Evolutionary conservation across 2,113 vertebrate species (phyloP), one percentile per base, ranked within the genome.

Genomic region (Pycnonotus jocosus): DNA sequence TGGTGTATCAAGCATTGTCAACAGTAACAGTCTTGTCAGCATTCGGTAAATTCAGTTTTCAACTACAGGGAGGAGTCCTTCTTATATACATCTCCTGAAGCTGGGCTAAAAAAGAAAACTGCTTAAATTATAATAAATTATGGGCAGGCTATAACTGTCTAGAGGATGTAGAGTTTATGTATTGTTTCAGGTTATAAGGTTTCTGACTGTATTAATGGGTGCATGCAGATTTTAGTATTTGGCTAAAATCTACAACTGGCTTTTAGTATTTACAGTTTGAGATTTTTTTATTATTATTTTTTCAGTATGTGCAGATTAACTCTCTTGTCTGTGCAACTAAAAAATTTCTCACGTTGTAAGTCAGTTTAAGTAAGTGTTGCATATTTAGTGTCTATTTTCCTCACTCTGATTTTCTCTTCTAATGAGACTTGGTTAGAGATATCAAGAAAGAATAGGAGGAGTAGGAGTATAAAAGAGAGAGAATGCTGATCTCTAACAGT

Each of bases 361-460:
- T 74, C 70, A 89, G 19, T 38, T 77, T 85, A 72, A 93, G n/a
- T 86, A 77, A 92, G 35, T 73, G 40, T 70, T 80, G 9, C 21
- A 45, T 80, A 90, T 92, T 65, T 86, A 31, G 38, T 89, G 22
- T 86, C 87, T 91, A 62, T 82, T 90, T 91, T 44, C 50, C 21
- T 14, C 3, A 1, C 71, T 80, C 54, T 85, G 66, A 80, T 77
- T 78, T 87, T 86, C 54, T 86, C 6, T 22, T 94, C 20, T 73
- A 90, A 94, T 91, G 33, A 83, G 35, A 95, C 23, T 80, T 88
- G 54, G 51, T 94, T 62, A 94, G 88, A 92, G 50, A 93, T 91
- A 60, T 96, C 50, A 90, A 92, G 61, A 91, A 72, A 84, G 33
- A 78, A 64, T 19, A 81, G 35, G 68, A 88, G 50, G 88, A 94